These are phyloP conservation scores for Protobothrops mucrosquamatus DNA, from an alignment of 2,113 vertebrate genomes.

Conservation along the genomic window DNA sequence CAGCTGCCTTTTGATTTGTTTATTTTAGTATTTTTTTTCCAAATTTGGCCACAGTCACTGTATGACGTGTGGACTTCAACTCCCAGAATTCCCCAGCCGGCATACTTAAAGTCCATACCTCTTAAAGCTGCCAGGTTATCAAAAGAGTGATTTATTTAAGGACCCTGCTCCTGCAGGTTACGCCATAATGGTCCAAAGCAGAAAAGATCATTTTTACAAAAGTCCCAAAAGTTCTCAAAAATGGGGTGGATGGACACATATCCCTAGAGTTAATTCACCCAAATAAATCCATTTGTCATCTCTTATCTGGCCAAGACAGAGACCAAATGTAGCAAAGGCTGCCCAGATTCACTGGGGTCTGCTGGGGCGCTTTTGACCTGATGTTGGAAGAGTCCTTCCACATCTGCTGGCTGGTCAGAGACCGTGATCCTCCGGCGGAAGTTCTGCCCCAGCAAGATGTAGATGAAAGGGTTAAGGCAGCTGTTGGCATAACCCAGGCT, in stretches of 20 bases:
- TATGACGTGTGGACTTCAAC: neutral
- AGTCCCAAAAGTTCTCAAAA: too few species aligned
- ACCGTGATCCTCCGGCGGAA: constrained; percentile 48
- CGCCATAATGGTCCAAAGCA: too few species aligned
- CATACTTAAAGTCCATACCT: neutral
- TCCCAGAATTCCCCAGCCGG: neutral
- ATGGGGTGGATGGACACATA: too few species aligned
- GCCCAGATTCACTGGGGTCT: constrained; percentile 19
- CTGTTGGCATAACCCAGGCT: constrained; percentile 64
- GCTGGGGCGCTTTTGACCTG: constrained; percentile 8
- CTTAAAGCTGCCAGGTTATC: neutral
- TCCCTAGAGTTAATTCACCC: neutral
- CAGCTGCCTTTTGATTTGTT: neutral
- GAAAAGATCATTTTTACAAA: neutral
- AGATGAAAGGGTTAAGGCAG: constrained; percentile 65
- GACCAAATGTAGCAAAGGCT: constrained; percentile 36
- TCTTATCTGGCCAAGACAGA: constrained; percentile 11
- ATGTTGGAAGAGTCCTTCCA: constrained; percentile 33
- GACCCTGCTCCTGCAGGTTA: neutral
- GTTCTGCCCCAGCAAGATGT: constrained; percentile 57
- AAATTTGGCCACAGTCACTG: neutral
- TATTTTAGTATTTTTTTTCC: neutral
- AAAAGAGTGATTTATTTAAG: neutral
- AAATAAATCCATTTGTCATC: neutral
- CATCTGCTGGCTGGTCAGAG: constrained; percentile 43